Evolutionary conservation across 2,888 invertebrate genomes (phyloP), one percentile per base, ranked within the genome.

Genomic region (Cephus spinipes): DNA sequence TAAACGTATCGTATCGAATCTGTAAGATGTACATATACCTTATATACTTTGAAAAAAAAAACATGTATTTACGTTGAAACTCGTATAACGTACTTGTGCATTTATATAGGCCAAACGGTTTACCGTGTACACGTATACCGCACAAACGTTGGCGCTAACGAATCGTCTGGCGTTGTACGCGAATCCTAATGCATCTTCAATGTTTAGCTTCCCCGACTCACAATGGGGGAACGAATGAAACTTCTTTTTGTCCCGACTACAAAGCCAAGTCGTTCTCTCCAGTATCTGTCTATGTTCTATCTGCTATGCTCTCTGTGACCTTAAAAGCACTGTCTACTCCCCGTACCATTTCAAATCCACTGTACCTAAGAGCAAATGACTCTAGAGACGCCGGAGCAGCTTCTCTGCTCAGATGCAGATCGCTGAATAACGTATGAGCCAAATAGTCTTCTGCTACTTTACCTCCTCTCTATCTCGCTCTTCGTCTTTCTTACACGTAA

Each of bases 11-110:
- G 31, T 71, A 71, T 34, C 33, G 74, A 74, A 36, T 74, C 74
- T 74, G n/a, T 74, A 74, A 71, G 31, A 71, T 74, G 74, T 74
- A 71, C 76, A 71, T 77, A 75, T 77, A 33, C 68, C 30, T 34
- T 34, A 32, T 76, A 73, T 73, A 31, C 12, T 15, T 30, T 76
- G 3, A 77, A 35, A 30, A n/a, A 76, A 31, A 76, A 76, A n/a
- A 35, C 32, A 33, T 73, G 34, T 34, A 73, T 23, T 55, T 55
- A 23, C 55, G 55, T 55, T 73, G 23, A 77, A 40, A 55, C 55
- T 55, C 74, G 68, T 74, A 77, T 36, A 77, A 30, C 73, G 32
- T 75, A 74, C 34, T 40, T 31, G 69, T 35, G 35, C 40, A 78
- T 76, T 23, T 55, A 15, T 55, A 55, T 9, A 55, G 55, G 15